Base-by-base conservation (phyloP, 2,113 vertebrate genomes). In the Hassar affinis region DNA sequence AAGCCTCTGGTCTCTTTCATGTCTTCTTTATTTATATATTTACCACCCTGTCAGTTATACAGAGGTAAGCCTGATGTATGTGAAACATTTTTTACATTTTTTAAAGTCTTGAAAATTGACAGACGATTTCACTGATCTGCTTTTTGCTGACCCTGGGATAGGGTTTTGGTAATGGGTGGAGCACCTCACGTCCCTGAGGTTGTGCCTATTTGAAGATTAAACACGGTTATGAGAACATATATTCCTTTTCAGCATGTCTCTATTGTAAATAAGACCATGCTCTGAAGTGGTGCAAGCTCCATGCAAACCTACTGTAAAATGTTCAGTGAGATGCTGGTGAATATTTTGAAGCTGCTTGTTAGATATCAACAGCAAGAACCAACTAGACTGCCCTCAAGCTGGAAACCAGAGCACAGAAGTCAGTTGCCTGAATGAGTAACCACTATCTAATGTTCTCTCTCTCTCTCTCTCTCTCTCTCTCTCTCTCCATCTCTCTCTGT, bases 21-120 rank as follows among this genome's bases (percentile, higher is more conserved):
- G 84, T 62, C 6, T 20, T 68, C 47, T 68, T 81, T 76, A 68
- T 83, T 83, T 66, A 61, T 69, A 81, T 71, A 54, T 57, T 83
- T 78, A 20, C 49, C 20, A 79, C 64, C 59, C 20, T 38, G 22
- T 54, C 84, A 85, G 78, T 85, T 85, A 56, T 64, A 77, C 80
- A 71, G 22, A 77, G 51, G 47, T 72, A 80, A 47, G 75, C 33
- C 51, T 61, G 38, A 51, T 61, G 57, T 18, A 62, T 84, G 2
- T 42, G 38, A 42, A 42, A 6, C n/a, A n/a, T n/a, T n/a, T 42
- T 6, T 42, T 42, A 42, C 38, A 42, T 2, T 42, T 42, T 42
- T 49, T 30, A 52, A 18, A 10, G 33, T 71, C 54, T 85, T 83
- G 69, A 85, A 69, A 56, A 57, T 27, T 49, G 66, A 57, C 15